Conservation (phyloP, 2,797 vertebrate species). For the Paramormyrops hopkinsi region DNA sequence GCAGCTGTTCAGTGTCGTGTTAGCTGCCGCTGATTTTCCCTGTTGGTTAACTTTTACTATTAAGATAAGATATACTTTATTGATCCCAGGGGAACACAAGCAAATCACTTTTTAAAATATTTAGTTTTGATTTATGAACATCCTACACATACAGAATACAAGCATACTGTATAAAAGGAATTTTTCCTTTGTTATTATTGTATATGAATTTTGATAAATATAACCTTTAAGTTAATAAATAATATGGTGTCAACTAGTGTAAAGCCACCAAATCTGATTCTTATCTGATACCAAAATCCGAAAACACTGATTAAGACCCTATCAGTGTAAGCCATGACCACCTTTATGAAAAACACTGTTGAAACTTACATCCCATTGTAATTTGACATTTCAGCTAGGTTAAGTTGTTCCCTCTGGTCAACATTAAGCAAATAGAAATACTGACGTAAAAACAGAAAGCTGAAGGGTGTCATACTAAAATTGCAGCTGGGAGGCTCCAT, state of each 20-base stretch:
- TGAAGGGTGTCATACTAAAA: background rate
- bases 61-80: background rate
- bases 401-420: background rate
- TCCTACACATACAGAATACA: background rate
- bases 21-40: background rate
- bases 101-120: background rate
- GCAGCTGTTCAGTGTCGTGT: background rate
- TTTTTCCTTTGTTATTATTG: background rate
- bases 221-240: background rate
- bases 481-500: background rate
- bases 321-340: background rate
- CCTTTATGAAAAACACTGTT: background rate
- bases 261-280: background rate
- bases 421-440: background rate
- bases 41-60: background rate
- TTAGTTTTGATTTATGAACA: conserved; percentile 1
- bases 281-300: background rate
- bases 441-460: background rate
- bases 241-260: background rate
- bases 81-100: background rate
- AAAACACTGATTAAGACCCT: background rate
- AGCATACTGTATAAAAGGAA: background rate
- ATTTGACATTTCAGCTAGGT: background rate
- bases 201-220: background rate
- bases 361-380: background rate